Conservation (phyloP, 2,888 invertebrate genomes). For the Ceriagrion tenellum region DNA sequence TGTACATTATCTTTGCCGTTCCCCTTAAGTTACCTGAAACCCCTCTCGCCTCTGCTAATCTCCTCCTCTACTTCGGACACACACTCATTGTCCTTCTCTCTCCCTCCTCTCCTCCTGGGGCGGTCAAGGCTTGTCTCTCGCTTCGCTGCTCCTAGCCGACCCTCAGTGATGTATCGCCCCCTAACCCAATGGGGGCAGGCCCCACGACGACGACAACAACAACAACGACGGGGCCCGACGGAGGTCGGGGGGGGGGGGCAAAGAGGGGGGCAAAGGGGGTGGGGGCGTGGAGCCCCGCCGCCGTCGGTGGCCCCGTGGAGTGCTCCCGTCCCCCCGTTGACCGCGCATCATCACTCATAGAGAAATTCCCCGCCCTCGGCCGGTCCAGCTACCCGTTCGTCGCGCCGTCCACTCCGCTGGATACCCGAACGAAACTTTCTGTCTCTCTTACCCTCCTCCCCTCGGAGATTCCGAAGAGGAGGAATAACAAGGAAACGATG, state of each 20-base stretch:
- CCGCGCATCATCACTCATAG: conserved; percentile 3
- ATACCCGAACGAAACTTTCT: background rate
- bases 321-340: background rate
- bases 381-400: background rate
- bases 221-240: background rate
- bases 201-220: background rate
- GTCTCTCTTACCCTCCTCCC: background rate
- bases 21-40: no score
- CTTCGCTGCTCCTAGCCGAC: background rate
- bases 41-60: no score
- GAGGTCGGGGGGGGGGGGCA: background rate
- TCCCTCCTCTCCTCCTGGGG: no score
- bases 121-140: no score
- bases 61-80: no score
- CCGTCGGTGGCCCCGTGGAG: background rate
- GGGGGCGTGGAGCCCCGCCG: background rate
- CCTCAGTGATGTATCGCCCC: background rate
- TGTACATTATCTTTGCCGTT: no score
- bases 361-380: background rate
- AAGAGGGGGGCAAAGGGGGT: background rate
- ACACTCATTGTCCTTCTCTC: no score
- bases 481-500: background rate
- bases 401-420: background rate
- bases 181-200: background rate
- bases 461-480: background rate